Evolutionary conservation across 2,113 vertebrate species (phyloP), one percentile per base, ranked within the genome.

Genomic region (Uropsilus gracilis): DNA sequence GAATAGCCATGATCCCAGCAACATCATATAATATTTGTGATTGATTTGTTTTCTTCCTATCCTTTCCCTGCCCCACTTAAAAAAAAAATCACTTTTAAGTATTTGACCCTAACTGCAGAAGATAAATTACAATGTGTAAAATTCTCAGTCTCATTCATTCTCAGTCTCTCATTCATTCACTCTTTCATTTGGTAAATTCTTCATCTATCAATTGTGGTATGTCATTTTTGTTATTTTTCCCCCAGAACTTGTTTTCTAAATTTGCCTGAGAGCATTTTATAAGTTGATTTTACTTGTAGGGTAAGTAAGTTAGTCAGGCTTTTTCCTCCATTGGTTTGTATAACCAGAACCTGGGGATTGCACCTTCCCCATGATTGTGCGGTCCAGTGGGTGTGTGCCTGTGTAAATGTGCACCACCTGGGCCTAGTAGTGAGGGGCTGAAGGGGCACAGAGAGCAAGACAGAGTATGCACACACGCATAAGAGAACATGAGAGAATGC

Each of bases 241-340:
- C 13, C 20, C 37, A 85, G 94, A 66, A 85, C 26, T 89, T 89
- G 64, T 30, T 81, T 89, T 89, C 66, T 89, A 89, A 59, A 86
- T 92, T 96, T 89, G 81, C 46, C 68, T 89, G 69, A 66, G 61
- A 48, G 48, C 53, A 37, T 76, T 89, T 81, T 63, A 78, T 44
- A 95, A 90, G 72, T 77, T 71, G 64, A 53, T 72, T 92, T 94
- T 85, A n/a, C n/a, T n/a, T n/a, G n/a, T n/a, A n/a, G n/a, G n/a
- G n/a, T n/a, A n/a, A n/a, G n/a, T n/a, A n/a, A n/a, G n/a, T n/a
- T n/a, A n/a, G n/a, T n/a, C n/a, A n/a, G n/a, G n/a, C n/a, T n/a
- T n/a, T n/a, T n/a, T n/a, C n/a, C n/a, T n/a, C n/a, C n/a, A n/a
- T n/a, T n/a, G n/a, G n/a, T n/a, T n/a, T n/a, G n/a, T n/a, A n/a